Evolutionary conservation across 2,797 vertebrate species (phyloP).

Genomic region (Paratrypauchen microcephalus): DNA sequence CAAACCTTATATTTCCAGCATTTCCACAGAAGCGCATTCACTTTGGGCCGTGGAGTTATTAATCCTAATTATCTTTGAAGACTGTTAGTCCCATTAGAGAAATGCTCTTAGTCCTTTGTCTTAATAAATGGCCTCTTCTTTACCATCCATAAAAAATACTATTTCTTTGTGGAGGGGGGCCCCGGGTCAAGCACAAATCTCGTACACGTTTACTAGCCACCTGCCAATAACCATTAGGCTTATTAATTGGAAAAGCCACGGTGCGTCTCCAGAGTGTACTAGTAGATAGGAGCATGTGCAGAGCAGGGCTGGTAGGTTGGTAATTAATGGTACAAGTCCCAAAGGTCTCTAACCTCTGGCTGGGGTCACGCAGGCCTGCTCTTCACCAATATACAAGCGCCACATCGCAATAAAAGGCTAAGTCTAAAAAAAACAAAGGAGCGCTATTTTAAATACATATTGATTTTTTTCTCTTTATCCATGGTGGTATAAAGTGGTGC

Average conservation of each 20-base stretch:
- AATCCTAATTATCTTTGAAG: conserved; percentile 54
- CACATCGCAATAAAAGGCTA: not conserved
- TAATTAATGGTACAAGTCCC: conserved; percentile 52
- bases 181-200: conserved; percentile 43
- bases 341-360: conserved; percentile 52
- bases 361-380: conserved; percentile 34
- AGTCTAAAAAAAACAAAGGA: conserved; percentile 1
- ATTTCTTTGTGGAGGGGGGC: conserved; percentile 33
- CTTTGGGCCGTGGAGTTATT: conserved; percentile 28
- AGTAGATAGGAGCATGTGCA: conserved; percentile 38
- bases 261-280: conserved; percentile 53
- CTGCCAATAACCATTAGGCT: conserved; percentile 65
- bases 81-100: conserved; percentile 45
- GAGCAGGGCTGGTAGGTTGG: conserved; percentile 15
- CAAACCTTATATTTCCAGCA: not conserved
- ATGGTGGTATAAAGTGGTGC: not conserved
- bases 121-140: conserved; percentile 23
- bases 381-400: conserved; percentile 18
- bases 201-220: conserved; percentile 47
- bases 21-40: conserved; percentile 14
- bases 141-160: conserved; percentile 41
- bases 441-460: not conserved
- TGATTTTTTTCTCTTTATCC: not conserved
- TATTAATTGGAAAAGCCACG: conserved; percentile 61
- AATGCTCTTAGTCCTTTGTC: conserved; percentile 33